Conservation (phyloP, 2,797 vertebrate genomes). For the Pogoniulus pusillus region DNA sequence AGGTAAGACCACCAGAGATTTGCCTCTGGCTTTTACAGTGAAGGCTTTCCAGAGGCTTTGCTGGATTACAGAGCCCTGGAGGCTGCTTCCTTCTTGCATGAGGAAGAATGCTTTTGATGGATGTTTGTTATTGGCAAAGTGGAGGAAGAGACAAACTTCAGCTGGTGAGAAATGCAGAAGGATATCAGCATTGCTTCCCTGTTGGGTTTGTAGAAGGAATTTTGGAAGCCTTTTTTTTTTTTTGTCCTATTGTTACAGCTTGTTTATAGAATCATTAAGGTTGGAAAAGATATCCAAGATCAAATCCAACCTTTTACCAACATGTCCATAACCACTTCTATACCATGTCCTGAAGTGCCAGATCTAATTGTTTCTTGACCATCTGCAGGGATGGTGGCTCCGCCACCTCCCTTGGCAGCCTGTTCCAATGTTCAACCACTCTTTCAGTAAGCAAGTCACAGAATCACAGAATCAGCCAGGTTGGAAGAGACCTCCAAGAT, state of each 20-base stretch:
- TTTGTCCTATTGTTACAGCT: background rate
- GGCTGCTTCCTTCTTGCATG: background rate
- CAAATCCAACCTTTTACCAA: too few relatives aligned
- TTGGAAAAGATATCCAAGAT: too few relatives aligned
- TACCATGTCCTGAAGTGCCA: too few relatives aligned
- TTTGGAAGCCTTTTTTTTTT: slow-evolving; percentile 5
- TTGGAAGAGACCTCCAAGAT: too few relatives aligned
- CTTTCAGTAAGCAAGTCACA: too few relatives aligned
- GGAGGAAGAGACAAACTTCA: slow-evolving; percentile 36
- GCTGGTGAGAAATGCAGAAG: background rate
- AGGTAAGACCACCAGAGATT: background rate
- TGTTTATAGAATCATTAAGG: background rate
- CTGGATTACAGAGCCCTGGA: background rate
- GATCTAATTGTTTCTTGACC: too few relatives aligned
- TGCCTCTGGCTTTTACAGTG: background rate
- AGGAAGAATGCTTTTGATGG: background rate
- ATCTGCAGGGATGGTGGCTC: too few relatives aligned
- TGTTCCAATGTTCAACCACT: too few relatives aligned
- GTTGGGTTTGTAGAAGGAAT: background rate
- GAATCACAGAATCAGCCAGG: too few relatives aligned
- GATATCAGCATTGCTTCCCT: background rate
- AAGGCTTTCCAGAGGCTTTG: background rate
- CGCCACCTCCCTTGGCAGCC: too few relatives aligned
- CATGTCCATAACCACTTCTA: too few relatives aligned
- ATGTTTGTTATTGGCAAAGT: slow-evolving; percentile 25